Conservation (phyloP, 2,888 invertebrate genomes). For the Microplitis deprimator region DNA sequence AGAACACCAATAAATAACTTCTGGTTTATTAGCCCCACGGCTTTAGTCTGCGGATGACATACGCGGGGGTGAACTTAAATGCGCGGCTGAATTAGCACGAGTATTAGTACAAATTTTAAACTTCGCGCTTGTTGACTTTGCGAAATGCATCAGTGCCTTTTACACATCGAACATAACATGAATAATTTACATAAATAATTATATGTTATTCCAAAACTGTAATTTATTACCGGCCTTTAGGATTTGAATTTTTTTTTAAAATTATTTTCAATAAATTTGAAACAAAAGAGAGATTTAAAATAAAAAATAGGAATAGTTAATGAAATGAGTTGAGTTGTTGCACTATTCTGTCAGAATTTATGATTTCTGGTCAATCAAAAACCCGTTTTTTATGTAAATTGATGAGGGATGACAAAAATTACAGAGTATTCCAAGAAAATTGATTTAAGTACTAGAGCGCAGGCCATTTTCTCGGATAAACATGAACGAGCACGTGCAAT, state of each 20-base stretch:
- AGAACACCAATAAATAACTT: conserved; percentile 68
- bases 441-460: conserved; percentile 31
- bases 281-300: background rate
- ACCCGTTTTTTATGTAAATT: background rate
- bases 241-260: too few species aligned
- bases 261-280: background rate
- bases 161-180: background rate
- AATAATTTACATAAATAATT: background rate
- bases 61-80: conserved; percentile 49
- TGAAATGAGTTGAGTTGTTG: background rate
- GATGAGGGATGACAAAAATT: background rate
- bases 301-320: background rate
- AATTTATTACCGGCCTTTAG: too few species aligned
- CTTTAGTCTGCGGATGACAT: conserved; percentile 49
- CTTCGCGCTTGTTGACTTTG: conserved; percentile 30
- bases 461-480: conserved; percentile 49
- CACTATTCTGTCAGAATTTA: background rate
- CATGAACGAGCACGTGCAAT: conserved; percentile 50
- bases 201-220: too few species aligned
- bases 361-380: background rate
- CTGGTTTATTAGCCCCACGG: conserved; percentile 67
- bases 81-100: conserved; percentile 67
- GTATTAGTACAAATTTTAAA: conserved; percentile 67
- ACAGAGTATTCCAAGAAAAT: conserved; percentile 30
- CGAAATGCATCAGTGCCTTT: conserved; percentile 6